Base-by-base conservation (phyloP, 2,888 invertebrate genomes). In the Galeruca laticollis region DNA sequence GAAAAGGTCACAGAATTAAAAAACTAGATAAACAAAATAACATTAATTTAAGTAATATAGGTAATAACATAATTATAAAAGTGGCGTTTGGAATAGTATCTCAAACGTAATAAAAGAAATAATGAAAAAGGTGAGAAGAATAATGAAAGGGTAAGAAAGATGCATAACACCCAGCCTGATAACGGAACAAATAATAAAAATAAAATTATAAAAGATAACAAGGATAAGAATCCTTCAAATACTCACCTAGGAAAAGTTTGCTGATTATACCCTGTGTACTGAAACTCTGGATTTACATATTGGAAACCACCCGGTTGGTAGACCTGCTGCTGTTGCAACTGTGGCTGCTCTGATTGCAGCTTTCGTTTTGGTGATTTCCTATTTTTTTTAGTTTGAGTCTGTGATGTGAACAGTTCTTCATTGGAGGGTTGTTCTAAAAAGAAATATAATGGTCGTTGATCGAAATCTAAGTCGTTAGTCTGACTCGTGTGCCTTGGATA, bases 201-300 rank as follows among this genome's bases (percentile, higher is more conserved):
- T n/a, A n/a, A n/a, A n/a, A n/a, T n/a, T n/a, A n/a, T n/a, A n/a
- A n/a, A n/a, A n/a, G n/a, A n/a, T n/a, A n/a, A n/a, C n/a, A n/a
- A n/a, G n/a, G n/a, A n/a, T n/a, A n/a, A n/a, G n/a, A n/a, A n/a
- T n/a, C n/a, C n/a, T n/a, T n/a, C n/a, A n/a, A n/a, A n/a, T n/a
- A 33, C 68, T 70, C 68, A 77, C 78, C 78, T 75, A 8, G 78
- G 78, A 54, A 71, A 76, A 40, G 66, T 56, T 65, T 77, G 76
- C 49, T 76, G 76, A 64, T 76, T 72, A 26, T 73, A 69, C 9
- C 70, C 73, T 65, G 72, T 74, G 56, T 73, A 72, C 49, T 78
- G 77, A 20, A 75, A 77, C 49, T 79, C 78, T 1, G 77, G 78
- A 31, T 78, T 76, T 9, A 73, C 51, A 51, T 76, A 75, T 15